phyloP scores from a whole-genome alignment of 1,140 invertebrate genomes.

The Bombus picipes region DNA sequence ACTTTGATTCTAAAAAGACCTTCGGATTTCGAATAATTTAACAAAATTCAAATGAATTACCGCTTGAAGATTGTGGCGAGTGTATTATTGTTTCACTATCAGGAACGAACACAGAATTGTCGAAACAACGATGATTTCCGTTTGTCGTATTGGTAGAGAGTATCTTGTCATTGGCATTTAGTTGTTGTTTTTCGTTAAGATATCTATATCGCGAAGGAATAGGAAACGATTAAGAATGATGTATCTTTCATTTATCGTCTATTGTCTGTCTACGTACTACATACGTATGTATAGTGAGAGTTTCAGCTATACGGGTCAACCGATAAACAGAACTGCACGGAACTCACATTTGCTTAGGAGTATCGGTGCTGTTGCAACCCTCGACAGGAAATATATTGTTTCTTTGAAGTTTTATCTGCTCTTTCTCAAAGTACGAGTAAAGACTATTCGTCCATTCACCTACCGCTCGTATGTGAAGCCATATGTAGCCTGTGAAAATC shows the following conservation, averaged over 20 bases:
- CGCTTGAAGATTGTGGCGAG: neutral
- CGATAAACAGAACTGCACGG: neutral
- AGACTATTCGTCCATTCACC: slow-evolving; percentile 97
- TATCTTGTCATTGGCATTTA: slow-evolving; percentile 57
- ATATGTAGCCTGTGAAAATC: slow-evolving; percentile 89
- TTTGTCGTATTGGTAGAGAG: slow-evolving; percentile 48
- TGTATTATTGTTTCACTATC: slow-evolving; percentile 49
- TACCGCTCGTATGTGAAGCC: slow-evolving; percentile 96
- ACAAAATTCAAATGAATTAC: slow-evolving; percentile 4
- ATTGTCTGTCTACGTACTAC: too few species aligned
- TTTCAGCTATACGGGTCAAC: neutral
- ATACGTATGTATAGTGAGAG: neutral
- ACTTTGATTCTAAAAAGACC: neutral
- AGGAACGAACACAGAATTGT: slow-evolving; percentile 74
- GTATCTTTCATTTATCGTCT: neutral
- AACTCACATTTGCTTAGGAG: slow-evolving; percentile 69
- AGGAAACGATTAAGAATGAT: neutral
- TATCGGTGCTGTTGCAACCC: slow-evolving; percentile 35
- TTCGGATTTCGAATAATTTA: neutral
- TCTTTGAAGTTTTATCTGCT: slow-evolving; percentile 88
- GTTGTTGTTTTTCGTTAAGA: slow-evolving; percentile 33
- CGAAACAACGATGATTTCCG: slow-evolving; percentile 58
- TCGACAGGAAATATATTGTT: slow-evolving; percentile 82
- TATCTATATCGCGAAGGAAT: slow-evolving; percentile 15
- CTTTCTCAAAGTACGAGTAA: slow-evolving; percentile 93